Evolutionary conservation across 2,797 vertebrate genomes (phyloP).

Genomic region (Craterocephalus amniculus): DNA sequence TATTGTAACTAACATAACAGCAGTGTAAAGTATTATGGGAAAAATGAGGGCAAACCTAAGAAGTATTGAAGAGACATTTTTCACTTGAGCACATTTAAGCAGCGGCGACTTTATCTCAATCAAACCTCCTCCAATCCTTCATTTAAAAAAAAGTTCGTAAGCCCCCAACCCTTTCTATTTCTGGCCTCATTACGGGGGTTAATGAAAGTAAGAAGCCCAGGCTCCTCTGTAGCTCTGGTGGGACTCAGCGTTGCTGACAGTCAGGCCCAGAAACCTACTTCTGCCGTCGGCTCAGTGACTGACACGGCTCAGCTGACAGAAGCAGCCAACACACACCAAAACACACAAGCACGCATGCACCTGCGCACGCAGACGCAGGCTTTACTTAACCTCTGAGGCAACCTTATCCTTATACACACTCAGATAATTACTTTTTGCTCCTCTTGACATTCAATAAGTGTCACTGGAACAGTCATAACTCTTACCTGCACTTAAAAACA

Average conservation of each 20-base stretch:
- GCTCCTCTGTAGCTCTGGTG: constrained; percentile 46
- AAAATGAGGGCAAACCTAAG: neutral
- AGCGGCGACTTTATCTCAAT: neutral
- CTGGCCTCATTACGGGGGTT: constrained; percentile 78
- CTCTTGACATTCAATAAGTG: constrained; percentile 38
- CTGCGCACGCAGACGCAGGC: constrained; percentile 15
- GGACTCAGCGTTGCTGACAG: constrained; percentile 50
- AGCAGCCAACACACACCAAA: constrained; percentile 23
- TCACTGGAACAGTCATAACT: constrained; percentile 7
- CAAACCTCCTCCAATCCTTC: neutral
- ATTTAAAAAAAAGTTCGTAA: constrained; percentile 1
- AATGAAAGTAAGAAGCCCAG: constrained; percentile 63
- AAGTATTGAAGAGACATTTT: constrained; percentile 12
- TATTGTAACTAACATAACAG: neutral
- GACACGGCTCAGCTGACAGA: constrained; percentile 50
- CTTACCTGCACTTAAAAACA: neutral
- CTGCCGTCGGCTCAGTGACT: constrained; percentile 57
- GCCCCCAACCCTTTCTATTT: constrained; percentile 49
- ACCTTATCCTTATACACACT: constrained; percentile 33
- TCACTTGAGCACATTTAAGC: constrained; percentile 21
- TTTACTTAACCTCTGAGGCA: constrained; percentile 48
- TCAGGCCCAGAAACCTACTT: constrained; percentile 85
- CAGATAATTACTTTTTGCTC: constrained; percentile 50
- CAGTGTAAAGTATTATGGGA: neutral
- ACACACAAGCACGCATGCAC: neutral